Percentiles rank a stretch among this genome's conserved stretches.
These are phyloP conservation scores for Mamestra brassicae DNA, from an alignment of 2,888 invertebrate genomes.

Conservation along the genomic window DNA sequence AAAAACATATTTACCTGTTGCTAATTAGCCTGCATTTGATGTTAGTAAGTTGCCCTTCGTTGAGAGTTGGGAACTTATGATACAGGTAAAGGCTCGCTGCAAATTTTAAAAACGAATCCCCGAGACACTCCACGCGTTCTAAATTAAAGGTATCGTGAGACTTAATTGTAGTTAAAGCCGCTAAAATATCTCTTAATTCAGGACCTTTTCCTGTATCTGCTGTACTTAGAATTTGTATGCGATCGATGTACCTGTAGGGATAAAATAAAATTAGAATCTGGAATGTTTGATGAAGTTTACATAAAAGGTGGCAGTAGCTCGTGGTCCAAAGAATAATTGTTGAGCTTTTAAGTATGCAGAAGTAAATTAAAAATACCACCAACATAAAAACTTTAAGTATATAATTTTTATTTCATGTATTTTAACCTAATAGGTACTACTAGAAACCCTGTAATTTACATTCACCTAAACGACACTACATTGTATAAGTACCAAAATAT, in stretches of 20 bases:
- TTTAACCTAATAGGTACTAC: no score
- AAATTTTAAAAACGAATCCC: constrained; percentile 97
- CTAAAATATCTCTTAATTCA: constrained; percentile 85
- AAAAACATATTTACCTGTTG: constrained; percentile 92
- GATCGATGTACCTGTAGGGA: constrained; percentile 78
- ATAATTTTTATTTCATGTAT: no score
- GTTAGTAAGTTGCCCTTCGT: constrained; percentile 95
- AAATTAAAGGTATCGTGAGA: constrained; percentile 94
- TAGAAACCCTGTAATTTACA: no score
- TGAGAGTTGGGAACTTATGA: constrained; percentile 92
- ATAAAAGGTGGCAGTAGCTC: no score
- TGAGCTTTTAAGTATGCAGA: no score
- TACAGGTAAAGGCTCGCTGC: constrained; percentile 94
- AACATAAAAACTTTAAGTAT: no score
- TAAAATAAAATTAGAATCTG: background rate
- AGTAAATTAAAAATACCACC: no score
- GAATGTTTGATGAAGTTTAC: background rate
- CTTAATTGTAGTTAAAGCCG: constrained; percentile 93
- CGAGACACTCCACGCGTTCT: constrained; percentile 96
- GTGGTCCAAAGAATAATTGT: no score
- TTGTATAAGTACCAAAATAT: no score
- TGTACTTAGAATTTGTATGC: constrained; percentile 73
- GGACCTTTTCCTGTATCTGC: constrained; percentile 80
- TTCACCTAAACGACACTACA: no score
- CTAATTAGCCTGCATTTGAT: constrained; percentile 94